Evolutionary conservation across 2,888 invertebrate genomes (phyloP), one percentile per base, ranked within the genome.

Genomic region (Himalopsyche kuldschensis): DNA sequence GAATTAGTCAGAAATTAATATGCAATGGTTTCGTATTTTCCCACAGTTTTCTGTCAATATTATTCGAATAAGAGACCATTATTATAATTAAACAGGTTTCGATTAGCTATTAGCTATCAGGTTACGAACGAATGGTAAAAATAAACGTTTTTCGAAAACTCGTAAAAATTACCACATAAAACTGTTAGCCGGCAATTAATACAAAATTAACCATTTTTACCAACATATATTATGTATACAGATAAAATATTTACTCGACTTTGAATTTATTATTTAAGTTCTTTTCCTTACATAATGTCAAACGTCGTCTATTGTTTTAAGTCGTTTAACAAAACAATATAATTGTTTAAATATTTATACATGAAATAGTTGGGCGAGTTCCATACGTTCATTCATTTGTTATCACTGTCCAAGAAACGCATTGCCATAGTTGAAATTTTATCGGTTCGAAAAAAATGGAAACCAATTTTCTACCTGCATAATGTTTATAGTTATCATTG

Each of bases 311-410:
- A 55, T 55, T 55, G 55, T 55, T 24, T 55, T 55, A 55, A 20
- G 55, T 55, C 20, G 4, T 55, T 55, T 55, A 55, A 55, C 55
- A 55, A 55, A 20, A 55, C 24, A 55, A 55, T 55, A 20, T 20
- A 55, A 55, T 20, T 55, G 55, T 55, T 55, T 55, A 84, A 84
- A 84, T 84, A 84, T 84, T 84, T 78, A 84, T 82, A 82, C 55
- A 35, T 77, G 35, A 55, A 79, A 84, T 82, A 83, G 48, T 79
- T 77, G 55, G 77, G 30, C 80, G 17, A 35, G 69, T 63, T 55
- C 11, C 69, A 35, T 35, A 20, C 41, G 75, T 75, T 76, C 80
- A 81, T 81, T 81, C 30, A 76, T 30, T 30, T n/a, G 4, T 8
- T 30, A 6, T 75, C 17, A 17, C 75, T 75, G 4, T 10, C 1